phyloP scores from a whole-genome alignment of 2,888 invertebrate species.

The Nomada ferruginata region DNA sequence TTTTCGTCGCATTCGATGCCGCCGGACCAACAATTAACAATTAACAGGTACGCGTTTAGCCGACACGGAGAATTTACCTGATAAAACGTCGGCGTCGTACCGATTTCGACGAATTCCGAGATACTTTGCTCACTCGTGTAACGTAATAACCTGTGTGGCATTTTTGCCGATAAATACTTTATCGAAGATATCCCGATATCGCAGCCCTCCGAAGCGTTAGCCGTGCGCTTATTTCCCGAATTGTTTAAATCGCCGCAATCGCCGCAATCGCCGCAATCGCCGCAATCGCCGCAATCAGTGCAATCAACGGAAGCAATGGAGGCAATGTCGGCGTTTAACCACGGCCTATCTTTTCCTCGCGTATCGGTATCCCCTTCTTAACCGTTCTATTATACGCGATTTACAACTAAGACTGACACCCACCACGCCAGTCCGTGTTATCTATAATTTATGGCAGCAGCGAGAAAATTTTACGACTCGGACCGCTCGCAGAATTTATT shows the following conservation, averaged over 20 bases:
- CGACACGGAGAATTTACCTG: neutral
- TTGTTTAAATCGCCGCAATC: no score
- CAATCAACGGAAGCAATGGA: neutral
- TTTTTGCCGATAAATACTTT: no score
- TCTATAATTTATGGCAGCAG: constrained; percentile 74
- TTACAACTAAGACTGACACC: constrained; percentile 65
- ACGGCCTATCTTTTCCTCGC: neutral
- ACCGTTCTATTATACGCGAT: constrained; percentile 65
- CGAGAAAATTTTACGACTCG: constrained; percentile 74
- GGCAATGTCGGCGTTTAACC: neutral
- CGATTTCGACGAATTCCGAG: neutral
- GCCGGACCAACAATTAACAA: constrained; percentile 23
- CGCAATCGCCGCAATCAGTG: neutral
- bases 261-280: no score
- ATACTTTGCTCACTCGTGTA: neutral
- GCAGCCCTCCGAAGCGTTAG: neutral
- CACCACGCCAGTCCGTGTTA: constrained; percentile 57
- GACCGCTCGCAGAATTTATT: constrained; percentile 66
- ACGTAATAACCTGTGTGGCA: neutral
- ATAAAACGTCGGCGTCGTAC: neutral
- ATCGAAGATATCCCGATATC: neutral
- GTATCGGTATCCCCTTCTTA: constrained; percentile 30
- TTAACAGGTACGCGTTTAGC: constrained; percentile 3
- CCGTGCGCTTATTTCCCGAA: no score
- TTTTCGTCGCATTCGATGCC: constrained; percentile 4